Conservation (phyloP, 1,140 invertebrate genomes). For the Drosophila watanabei region DNA sequence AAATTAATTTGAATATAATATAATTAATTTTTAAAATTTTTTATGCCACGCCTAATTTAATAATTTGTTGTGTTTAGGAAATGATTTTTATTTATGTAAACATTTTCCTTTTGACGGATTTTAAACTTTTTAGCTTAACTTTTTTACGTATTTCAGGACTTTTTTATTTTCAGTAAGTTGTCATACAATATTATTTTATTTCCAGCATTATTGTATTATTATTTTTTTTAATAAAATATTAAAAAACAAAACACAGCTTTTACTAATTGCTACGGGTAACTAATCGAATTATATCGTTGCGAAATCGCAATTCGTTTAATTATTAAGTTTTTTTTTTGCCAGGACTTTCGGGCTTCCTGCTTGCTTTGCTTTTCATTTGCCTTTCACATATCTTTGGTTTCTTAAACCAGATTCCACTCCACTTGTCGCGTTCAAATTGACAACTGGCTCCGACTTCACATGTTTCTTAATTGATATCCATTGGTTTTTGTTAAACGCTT, state of each 20-base stretch:
- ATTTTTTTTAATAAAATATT: background rate
- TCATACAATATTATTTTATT: too few species aligned
- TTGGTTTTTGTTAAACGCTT: conserved; percentile 31
- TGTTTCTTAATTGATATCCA: conserved; percentile 42
- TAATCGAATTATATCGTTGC: background rate
- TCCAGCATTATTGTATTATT: background rate
- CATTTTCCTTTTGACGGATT: too few species aligned
- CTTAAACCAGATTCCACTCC: conserved; percentile 32
- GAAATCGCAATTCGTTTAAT: conserved; percentile 3
- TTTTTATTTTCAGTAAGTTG: background rate
- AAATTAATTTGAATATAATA: background rate
- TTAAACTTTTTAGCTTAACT: background rate
- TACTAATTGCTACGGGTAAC: background rate
- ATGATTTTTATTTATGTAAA: background rate
- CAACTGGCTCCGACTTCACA: conserved; percentile 17
- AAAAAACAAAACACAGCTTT: background rate
- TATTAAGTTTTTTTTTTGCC: conserved; percentile 18
- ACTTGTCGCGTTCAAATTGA: conserved; percentile 18
- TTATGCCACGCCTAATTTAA: background rate
- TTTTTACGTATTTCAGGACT: background rate
- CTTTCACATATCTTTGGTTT: conserved; percentile 34
- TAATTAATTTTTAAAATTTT: background rate
- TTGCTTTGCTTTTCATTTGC: conserved; percentile 1
- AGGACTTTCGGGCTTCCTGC: conserved; percentile 23
- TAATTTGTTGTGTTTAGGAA: background rate